Percentiles rank a stretch among this genome's conserved stretches.
Evolutionary conservation across 35 echinoderm and acorn worm genomes (phyloP).

Genomic region (Eucidaris tribuloides): DNA sequence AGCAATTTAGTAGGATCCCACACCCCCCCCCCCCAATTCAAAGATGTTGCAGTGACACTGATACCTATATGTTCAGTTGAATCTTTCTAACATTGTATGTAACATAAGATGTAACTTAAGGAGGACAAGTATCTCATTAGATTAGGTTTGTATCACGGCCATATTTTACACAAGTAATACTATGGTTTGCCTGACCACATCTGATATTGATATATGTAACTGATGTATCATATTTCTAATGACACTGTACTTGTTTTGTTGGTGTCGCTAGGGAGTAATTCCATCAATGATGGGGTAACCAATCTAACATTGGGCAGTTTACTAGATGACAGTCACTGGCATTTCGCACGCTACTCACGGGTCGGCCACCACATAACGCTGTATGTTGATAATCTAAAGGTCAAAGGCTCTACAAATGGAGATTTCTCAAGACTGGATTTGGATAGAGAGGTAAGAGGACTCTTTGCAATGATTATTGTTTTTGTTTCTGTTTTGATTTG

Average conservation of each 20-base stretch:
- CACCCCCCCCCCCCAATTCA: no score
- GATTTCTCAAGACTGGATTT: conserved; percentile 55
- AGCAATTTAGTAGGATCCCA: no score
- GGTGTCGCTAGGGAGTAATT: neutral
- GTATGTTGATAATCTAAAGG: conserved; percentile 45
- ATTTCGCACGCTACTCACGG: conserved; percentile 59
- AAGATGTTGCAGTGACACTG: no score
- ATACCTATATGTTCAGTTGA: no score
- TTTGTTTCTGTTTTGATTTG: no score
- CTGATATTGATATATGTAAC: neutral
- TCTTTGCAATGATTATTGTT: no score
- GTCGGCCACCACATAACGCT: conserved; percentile 32
- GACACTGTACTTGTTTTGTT: no score
- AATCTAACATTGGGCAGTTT: conserved; percentile 54
- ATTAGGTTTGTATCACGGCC: neutral
- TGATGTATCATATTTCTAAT: neutral
- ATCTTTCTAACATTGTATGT: neutral
- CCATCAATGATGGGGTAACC: neutral
- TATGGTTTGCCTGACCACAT: neutral
- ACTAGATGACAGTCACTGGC: conserved; percentile 85
- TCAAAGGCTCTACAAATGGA: conserved; percentile 40
- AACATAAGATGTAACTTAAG: neutral
- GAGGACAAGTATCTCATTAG: neutral
- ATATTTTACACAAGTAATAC: neutral
- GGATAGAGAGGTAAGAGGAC: conserved; percentile 48